Evolutionary conservation across 2,113 vertebrate genomes (phyloP), one percentile per base, ranked within the genome.

Genomic region (Anoura caudifer): DNA sequence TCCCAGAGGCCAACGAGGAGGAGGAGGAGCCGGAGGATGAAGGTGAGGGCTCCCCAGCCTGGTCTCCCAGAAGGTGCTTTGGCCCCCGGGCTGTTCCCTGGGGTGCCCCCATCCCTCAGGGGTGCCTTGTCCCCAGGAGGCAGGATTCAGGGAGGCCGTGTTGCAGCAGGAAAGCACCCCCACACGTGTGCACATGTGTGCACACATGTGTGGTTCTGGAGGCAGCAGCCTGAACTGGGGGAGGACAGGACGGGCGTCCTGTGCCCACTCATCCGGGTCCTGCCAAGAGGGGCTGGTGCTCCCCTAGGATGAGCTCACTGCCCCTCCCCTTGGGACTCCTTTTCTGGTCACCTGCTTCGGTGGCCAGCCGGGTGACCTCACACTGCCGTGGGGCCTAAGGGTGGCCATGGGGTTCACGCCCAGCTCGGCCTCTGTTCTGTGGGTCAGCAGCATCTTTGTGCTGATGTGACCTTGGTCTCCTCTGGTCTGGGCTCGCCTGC

Each of bases 21-120:
- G 99, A 99, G 81, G 99, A 99, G 89, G 99, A 99, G 94, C 99
- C 98, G 1, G 99, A 99, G 70, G 99, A 99, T 50, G 99, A 99
- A 99, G 99, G 99, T 99, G 97, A 98, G 96, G 54, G 45, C 12
- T 14, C 0, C 2, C 59, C 4, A 0, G 17, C 3, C 3, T 17
- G 31, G 36, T 38, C 33, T 24, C 3, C 1, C 33, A 24, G 38
- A 24, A 17, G 61, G 16, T 45, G 26, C 61, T 63, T 31, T 1
- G 24, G 61, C 20, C 20, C 22, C 36, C 1, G 3, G 22, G 36
- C 11, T 0, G 1, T 28, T 38, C 47, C n/a, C 20, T 20, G 79
- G 38, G 47, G 9, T 17, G 31, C 45, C 17, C 22, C 67, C n/a
- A 2, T 13, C 50, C 38, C 24, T 38, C 13, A 0, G 79, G 76